Evolutionary conservation across 1,140 invertebrate genomes (phyloP).

Genomic region (Bactericera cockerelli): DNA sequence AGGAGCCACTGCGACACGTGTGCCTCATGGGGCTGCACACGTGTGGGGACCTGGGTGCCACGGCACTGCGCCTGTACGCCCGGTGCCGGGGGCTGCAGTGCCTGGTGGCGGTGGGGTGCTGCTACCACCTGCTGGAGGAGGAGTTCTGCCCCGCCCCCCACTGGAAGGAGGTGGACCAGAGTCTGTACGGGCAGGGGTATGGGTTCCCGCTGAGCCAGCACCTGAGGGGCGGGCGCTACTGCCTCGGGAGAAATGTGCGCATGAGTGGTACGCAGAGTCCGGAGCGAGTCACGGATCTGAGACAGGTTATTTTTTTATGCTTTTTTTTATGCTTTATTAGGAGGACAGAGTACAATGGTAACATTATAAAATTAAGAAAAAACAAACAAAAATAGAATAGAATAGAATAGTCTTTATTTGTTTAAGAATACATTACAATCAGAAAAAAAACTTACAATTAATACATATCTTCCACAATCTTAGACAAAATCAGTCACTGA

Average conservation of each 20-base stretch:
- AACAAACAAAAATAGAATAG: no score
- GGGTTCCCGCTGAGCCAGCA: slow-evolving; percentile 53
- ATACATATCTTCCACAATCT: no score
- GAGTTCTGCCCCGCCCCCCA: slow-evolving; percentile 28
- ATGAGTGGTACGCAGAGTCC: slow-evolving; percentile 69
- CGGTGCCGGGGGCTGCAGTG: slow-evolving; percentile 36
- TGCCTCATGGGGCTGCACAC: slow-evolving; percentile 57
- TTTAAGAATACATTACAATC: no score
- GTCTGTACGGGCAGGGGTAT: slow-evolving; percentile 17
- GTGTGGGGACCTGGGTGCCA: slow-evolving; percentile 67
- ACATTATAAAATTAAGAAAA: no score
- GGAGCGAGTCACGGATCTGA: slow-evolving; percentile 40
- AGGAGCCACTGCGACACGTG: slow-evolving; percentile 11
- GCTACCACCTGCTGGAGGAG: slow-evolving; percentile 73
- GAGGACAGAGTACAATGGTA: no score
- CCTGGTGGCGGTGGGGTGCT: slow-evolving; percentile 73
- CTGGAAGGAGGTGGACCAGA: slow-evolving; percentile 18
- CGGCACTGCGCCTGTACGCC: slow-evolving; percentile 55
- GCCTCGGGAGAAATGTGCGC: slow-evolving; percentile 56
- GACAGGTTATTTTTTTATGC: slow-evolving; percentile 25
- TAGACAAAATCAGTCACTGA: no score
- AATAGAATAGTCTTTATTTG: no score
- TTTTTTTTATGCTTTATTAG: no score
- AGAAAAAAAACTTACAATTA: no score
- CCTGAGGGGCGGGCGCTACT: slow-evolving; percentile 35